A percentile compares a stretch with the other conserved stretches of the same genome.
phyloP scores from a whole-genome alignment of 2,888 invertebrate genomes.

The Cotesia congregata region DNA sequence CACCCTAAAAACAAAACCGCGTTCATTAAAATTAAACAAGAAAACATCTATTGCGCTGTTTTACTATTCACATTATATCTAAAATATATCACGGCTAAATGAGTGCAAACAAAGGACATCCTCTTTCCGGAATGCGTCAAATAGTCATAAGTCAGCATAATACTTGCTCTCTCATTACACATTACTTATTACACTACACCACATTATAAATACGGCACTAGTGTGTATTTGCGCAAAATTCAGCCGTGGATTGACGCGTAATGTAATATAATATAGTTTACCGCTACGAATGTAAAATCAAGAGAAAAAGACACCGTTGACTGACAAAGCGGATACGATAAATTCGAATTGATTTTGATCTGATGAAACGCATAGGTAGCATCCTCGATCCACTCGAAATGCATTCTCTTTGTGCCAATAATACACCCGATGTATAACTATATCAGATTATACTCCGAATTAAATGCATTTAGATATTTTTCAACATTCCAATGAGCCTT shows the following conservation, averaged over 20 bases:
- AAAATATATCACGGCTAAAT: constrained; percentile 38
- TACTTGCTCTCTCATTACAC: constrained; percentile 18
- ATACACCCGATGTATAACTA: neutral
- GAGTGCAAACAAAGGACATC: constrained; percentile 53
- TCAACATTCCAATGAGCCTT: neutral
- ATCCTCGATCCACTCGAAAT: neutral
- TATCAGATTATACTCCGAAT: neutral
- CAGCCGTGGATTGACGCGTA: neutral
- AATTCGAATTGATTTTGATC: neutral
- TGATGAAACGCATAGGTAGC: neutral
- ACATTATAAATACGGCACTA: no score
- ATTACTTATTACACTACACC: neutral
- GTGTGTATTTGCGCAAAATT: neutral
- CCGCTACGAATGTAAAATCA: neutral
- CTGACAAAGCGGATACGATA: neutral
- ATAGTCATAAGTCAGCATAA: constrained; percentile 35
- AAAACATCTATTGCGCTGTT: neutral
- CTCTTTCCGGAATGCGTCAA: constrained; percentile 51
- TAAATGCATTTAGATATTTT: neutral
- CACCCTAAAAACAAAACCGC: neutral
- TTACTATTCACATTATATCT: constrained; percentile 8
- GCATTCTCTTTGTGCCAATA: neutral
- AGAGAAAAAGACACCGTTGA: neutral
- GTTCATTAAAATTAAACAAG: neutral
- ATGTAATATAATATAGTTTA: neutral